Percentiles rank a stretch among this genome's conserved stretches.
These are phyloP conservation scores for Stigmatopora argus DNA, from an alignment of 2,113 vertebrate genomes.

Conservation along the genomic window DNA sequence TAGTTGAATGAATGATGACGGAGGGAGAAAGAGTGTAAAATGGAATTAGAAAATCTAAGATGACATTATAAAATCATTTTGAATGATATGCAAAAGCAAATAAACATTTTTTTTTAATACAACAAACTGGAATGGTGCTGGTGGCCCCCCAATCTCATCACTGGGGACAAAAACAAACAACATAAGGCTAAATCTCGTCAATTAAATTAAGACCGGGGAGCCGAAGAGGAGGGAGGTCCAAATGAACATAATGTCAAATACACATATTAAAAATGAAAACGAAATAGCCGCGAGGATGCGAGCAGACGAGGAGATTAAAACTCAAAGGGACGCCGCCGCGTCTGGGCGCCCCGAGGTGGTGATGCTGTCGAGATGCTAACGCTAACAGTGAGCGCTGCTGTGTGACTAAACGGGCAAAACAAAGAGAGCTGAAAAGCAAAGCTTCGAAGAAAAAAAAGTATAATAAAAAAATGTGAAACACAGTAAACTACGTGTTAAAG, in stretches of 20 bases:
- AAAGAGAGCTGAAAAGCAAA: slow-evolving; percentile 25
- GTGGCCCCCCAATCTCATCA: slow-evolving; percentile 35
- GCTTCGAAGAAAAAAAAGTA: slow-evolving; percentile 18
- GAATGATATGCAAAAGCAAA: background rate
- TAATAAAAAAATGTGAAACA: no score
- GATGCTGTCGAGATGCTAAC: slow-evolving; percentile 59
- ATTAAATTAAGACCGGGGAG: slow-evolving; percentile 59
- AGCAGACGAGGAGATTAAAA: slow-evolving; percentile 69
- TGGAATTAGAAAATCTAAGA: background rate
- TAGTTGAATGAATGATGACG: background rate
- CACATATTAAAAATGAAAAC: slow-evolving; percentile 74
- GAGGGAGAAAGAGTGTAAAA: background rate
- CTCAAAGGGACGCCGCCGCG: slow-evolving; percentile 58
- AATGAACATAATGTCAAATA: slow-evolving; percentile 73
- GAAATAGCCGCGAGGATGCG: slow-evolving; percentile 69
- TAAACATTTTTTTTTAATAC: background rate
- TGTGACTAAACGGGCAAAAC: slow-evolving; percentile 37
- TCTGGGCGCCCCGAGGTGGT: slow-evolving; percentile 54
- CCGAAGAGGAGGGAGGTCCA: slow-evolving; percentile 23
- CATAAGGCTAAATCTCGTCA: slow-evolving; percentile 60
- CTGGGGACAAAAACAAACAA: slow-evolving; percentile 52
- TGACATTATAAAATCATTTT: background rate
- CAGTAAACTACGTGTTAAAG: no score
- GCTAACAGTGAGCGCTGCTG: slow-evolving; percentile 43
- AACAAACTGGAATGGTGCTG: slow-evolving; percentile 13